Base-by-base conservation (phyloP, 2,888 invertebrate species). In the Hyalella azteca region DNA sequence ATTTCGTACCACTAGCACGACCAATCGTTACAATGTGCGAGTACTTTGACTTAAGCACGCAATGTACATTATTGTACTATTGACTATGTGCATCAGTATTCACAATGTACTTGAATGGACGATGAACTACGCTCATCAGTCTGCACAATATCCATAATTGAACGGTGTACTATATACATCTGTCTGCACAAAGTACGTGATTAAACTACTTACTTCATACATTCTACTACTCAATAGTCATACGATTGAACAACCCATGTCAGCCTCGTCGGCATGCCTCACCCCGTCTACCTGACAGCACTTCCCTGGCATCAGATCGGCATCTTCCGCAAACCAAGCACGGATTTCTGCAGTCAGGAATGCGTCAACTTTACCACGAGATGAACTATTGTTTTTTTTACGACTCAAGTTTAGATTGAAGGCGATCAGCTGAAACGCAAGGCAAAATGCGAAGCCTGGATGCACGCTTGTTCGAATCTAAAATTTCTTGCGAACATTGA, bases 321-420 rank as follows among this genome's bases (percentile, higher is more conserved):
- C 54, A 54, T 7, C 29, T 54, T 22, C 26, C 54, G 29, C 26
- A 54, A 54, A 54, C 29, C 54, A 29, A 7, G 54, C 3, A 22
- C 26, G 26, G 26, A 9, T 29, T 54, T 54, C 26, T 11, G 54
- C 54, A 29, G 54, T 26, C 54, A 22, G 54, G 26, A 54, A 54
- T 54, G 54, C 22, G 54, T 29, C 9, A 54, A 54, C 54, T 54
- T 54, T 29, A n/a, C 54, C 19, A 22, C 54, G 22, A 22, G 9
- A 54, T 54, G 54, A 54, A 54, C 54, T 54, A 54, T 54, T 54
- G 54, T 22, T 29, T 26, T 22, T 22, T 22, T 26, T 54, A 54
- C 54, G 54, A 54, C 54, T 54, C 54, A 54, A 54, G 54, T 54
- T 54, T 54, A 26, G 54, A 54, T 54, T 54, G 26, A 54, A 54